These are phyloP conservation scores for Mesorhabditis belari DNA, from an alignment of 2,888 invertebrate genomes.

Conservation along the genomic window DNA sequence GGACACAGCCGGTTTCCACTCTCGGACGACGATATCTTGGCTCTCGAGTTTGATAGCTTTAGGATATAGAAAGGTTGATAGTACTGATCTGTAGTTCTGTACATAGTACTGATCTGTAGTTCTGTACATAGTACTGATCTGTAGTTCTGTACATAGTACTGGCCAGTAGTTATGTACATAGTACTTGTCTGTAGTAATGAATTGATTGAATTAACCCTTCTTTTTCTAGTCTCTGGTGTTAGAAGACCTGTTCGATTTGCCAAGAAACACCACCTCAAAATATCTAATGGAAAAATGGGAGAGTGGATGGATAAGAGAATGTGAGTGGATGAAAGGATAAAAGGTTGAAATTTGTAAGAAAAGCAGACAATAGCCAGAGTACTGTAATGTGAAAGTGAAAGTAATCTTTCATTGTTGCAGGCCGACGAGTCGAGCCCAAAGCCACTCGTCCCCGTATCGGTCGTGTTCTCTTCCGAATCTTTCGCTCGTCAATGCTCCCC, in stretches of 20 bases:
- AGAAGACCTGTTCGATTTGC: neutral
- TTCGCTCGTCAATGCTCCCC: neutral
- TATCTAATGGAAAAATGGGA: neutral
- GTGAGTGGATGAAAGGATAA: neutral
- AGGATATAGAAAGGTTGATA: neutral
- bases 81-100: no score
- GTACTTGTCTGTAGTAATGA: no score
- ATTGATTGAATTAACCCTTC: neutral
- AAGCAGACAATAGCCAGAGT: neutral
- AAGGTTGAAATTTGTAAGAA: neutral
- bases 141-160: no score
- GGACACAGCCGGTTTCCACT: neutral
- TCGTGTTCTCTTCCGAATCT: no score
- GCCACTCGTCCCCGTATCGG: no score
- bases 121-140: no score
- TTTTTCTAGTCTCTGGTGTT: neutral
- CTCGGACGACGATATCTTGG: neutral
- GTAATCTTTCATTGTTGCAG: no score
- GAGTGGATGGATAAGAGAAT: neutral
- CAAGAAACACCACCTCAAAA: neutral
- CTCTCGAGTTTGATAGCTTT: neutral
- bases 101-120: no score
- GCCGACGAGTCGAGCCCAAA: no score
- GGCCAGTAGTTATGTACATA: no score
- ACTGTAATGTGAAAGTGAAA: no score